Evolutionary conservation across 2,888 invertebrate species (phyloP).

Genomic region (Argyresthia albistria): DNA sequence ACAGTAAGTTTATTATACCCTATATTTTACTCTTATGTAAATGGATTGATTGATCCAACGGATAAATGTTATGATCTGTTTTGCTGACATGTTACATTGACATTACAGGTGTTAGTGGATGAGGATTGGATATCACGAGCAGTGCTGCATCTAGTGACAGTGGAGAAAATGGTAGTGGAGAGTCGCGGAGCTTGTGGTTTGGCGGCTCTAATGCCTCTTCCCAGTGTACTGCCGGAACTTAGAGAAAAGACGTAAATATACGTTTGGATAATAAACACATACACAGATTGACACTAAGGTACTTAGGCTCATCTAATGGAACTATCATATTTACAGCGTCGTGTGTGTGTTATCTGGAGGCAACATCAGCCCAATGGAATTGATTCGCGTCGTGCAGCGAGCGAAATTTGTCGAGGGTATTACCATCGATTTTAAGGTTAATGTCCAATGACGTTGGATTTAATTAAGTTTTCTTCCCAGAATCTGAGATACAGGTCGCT

Average conservation of each 20-base stretch:
- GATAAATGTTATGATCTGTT: not conserved
- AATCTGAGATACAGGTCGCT: no score
- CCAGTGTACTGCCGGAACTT: conserved; percentile 30
- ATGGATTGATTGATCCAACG: no score
- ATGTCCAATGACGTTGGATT: no score
- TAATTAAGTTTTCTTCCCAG: no score
- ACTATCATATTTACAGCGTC: conserved; percentile 24
- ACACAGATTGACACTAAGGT: no score
- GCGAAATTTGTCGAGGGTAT: conserved; percentile 25
- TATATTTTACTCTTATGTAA: not conserved
- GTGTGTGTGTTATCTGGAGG: conserved; percentile 38
- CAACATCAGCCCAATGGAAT: conserved; percentile 21
- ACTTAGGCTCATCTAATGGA: not conserved
- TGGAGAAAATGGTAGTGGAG: conserved; percentile 87
- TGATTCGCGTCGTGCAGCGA: conserved; percentile 19
- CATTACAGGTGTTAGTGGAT: conserved; percentile 74
- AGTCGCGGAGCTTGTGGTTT: conserved; percentile 87
- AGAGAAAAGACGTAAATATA: conserved; percentile 28
- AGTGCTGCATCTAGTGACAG: conserved; percentile 80
- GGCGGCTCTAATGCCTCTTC: conserved; percentile 81
- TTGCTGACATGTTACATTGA: not conserved
- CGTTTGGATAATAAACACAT: no score
- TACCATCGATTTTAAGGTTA: no score
- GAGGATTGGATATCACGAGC: conserved; percentile 84
- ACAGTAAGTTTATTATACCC: conserved; percentile 30